Evolutionary conservation across 2,888 invertebrate genomes (phyloP), one percentile per base, ranked within the genome.

Genomic region (Hesperia comma): DNA sequence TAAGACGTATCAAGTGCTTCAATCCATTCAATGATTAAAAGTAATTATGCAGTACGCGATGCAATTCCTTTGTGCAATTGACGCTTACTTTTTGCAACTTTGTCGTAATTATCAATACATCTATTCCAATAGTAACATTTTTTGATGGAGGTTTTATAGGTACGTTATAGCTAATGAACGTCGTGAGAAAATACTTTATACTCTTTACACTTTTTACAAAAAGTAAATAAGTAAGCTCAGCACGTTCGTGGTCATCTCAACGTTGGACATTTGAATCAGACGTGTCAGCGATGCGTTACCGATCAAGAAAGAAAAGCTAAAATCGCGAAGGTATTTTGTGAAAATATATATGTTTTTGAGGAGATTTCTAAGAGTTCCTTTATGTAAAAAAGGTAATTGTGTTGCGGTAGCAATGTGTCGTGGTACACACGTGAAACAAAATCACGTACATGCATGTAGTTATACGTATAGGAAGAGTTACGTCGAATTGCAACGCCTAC

Each of bases 401-500:
- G 10, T 37, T 37, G 10, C 37, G 37, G 8, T 10, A 37, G 37
- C 3, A 37, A 37, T 10, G 12, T 12, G 37, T 8, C 12, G 37
- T 37, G 10, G n/a, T 10, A 19, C 19, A n/a, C 10, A 46, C 15
- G 19, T 49, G 15, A 43, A 21, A 53, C 53, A 32, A 53, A 53
- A 53, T 53, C 32, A 6, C 8, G 10, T 12, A 40, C 40, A 61
- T 62, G 57, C 60, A 60, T 49, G 49, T 49, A 51, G 58, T 58
- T 63, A 57, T 60, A 69, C 60, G 41, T 40, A 57, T 58, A 63
- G 63, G 68, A 67, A 71, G 64, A 71, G 69, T 74, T 73, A 71
- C 61, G 71, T 69, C 69, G 61, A 70, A 69, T 61, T 51, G 70
- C 57, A 46, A 61, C 61, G 68, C 70, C 58, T 43, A 61, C 61